These are phyloP conservation scores for Autographa gamma DNA, from an alignment of 2,888 invertebrate genomes.

Conservation along the genomic window DNA sequence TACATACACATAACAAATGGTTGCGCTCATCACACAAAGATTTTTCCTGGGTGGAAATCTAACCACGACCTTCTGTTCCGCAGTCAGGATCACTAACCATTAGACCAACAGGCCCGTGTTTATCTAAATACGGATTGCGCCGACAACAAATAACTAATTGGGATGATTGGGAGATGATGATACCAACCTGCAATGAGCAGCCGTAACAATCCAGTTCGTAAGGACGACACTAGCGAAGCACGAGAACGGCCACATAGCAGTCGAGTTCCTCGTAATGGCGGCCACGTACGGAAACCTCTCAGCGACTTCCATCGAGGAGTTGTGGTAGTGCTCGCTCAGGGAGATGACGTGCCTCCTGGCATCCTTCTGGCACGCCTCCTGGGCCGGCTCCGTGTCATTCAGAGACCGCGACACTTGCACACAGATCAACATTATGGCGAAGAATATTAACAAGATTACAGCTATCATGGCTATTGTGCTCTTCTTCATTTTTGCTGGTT, in stretches of 20 bases:
- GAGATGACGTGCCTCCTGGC: slow-evolving; percentile 15
- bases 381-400: background rate
- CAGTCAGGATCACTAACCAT: no score
- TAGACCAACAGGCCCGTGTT: no score
- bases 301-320: background rate
- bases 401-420: background rate
- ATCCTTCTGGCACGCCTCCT: background rate
- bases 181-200: slow-evolving; percentile 42
- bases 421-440: background rate
- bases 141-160: no score
- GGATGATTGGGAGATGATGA: background rate
- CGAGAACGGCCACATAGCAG: slow-evolving; percentile 26
- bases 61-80: no score
- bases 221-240: slow-evolving; percentile 40
- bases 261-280: slow-evolving; percentile 29
- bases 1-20: no score
- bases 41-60: no score
- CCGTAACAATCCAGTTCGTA: slow-evolving; percentile 30
- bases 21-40: no score
- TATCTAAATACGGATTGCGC: no score
- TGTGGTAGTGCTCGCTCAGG: background rate
- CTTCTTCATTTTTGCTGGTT: background rate
- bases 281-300: slow-evolving; percentile 37
- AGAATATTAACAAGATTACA: background rate
- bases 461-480: background rate